A percentile compares a stretch with the other conserved stretches of the same genome.
Evolutionary conservation across 2,888 invertebrate species (phyloP).

Genomic region (Amiota communis): DNA sequence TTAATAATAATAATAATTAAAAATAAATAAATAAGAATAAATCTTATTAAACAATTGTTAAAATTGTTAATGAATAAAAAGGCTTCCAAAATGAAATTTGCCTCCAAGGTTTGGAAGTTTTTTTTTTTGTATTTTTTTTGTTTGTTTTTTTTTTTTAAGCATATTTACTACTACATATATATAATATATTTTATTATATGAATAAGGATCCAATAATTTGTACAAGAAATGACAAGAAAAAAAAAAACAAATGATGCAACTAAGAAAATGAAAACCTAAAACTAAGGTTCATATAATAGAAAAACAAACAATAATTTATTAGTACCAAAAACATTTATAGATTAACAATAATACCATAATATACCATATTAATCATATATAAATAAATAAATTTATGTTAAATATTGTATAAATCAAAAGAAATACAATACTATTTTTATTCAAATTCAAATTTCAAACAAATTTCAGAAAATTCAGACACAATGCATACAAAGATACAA

Average conservation of each 20-base stretch:
- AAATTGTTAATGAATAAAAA: conserved; percentile 11
- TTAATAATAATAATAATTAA: not conserved
- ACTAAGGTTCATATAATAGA: too few species aligned
- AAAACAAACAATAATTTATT: too few species aligned
- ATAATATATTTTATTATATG: conserved; percentile 11
- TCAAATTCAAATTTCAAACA: too few species aligned
- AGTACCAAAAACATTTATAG: too few species aligned
- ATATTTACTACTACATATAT: not conserved
- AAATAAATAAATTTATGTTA: too few species aligned
- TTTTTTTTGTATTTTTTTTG: conserved; percentile 15
- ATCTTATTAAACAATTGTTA: not conserved
- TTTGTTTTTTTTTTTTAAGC: not conserved
- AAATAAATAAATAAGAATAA: not conserved
- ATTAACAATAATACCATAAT: too few species aligned
- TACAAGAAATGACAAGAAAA: conserved; percentile 18
- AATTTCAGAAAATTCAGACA: not conserved
- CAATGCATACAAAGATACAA: too few species aligned
- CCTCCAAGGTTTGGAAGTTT: conserved; percentile 33
- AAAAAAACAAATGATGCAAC: not conserved
- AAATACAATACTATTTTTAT: too few species aligned
- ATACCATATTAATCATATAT: too few species aligned
- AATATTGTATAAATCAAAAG: too few species aligned
- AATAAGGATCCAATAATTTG: conserved; percentile 7
- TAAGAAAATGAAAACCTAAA: too few species aligned
- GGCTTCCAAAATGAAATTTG: conserved; percentile 30